A percentile compares a stretch with the other conserved stretches of the same genome.
Conservation (phyloP, 2,113 vertebrate genomes). For the Sisor rabdophorus region DNA sequence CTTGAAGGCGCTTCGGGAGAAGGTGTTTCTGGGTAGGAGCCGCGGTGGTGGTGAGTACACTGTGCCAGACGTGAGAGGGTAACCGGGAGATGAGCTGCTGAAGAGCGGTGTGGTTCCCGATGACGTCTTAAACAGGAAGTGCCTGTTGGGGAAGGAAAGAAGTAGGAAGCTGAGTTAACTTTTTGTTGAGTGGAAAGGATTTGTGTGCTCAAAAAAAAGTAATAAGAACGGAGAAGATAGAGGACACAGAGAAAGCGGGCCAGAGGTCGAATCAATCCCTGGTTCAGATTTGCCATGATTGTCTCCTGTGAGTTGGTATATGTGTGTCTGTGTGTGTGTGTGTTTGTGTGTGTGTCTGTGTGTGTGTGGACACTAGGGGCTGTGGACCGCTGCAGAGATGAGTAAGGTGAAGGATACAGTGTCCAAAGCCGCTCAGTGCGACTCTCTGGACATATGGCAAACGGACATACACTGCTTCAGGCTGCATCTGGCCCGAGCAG, state of each 20-base stretch:
- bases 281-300: conserved; percentile 25
- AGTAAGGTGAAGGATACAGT: conserved; percentile 46
- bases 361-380: not conserved
- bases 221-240: not conserved
- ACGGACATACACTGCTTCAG: conserved; percentile 31
- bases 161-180: not conserved
- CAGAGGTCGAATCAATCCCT: conserved; percentile 33
- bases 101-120: conserved; percentile 97
- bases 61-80: conserved; percentile 94
- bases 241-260: conserved; percentile 31
- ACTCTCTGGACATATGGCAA: conserved; percentile 50
- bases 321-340: conserved; percentile 8
- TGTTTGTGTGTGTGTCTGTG: conserved; percentile 12
- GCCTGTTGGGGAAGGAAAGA: conserved; percentile 69
- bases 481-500: conserved; percentile 37
- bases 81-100: conserved; percentile 95
- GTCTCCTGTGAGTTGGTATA: conserved; percentile 11
- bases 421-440: conserved; percentile 41
- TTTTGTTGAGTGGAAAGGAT: conserved; percentile 3
- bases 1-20: conserved; percentile 97
- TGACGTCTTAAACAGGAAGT: conserved; percentile 98
- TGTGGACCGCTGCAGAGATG: conserved; percentile 17
- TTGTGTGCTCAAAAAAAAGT: not conserved
- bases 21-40: conserved; percentile 94
- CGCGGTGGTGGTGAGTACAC: conserved; percentile 96